These are phyloP conservation scores for Campoletis raptor DNA, from an alignment of 2,888 invertebrate genomes.

Conservation along the genomic window DNA sequence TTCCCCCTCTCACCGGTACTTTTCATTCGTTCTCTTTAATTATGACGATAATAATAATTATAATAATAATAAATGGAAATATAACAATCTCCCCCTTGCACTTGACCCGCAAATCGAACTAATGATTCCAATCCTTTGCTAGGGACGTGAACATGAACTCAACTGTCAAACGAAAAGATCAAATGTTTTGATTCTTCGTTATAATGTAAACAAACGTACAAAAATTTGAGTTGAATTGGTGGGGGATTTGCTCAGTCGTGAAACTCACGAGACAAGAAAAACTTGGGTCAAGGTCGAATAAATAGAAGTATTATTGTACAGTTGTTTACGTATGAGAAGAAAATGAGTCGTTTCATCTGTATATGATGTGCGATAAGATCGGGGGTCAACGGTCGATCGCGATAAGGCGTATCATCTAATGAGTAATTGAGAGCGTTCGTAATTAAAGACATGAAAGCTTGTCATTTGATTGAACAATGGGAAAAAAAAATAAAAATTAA, in stretches of 20 bases:
- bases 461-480: not conserved
- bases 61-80: conserved; percentile 25
- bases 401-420: conserved; percentile 23
- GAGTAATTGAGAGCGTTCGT: not conserved
- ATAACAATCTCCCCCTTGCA: conserved; percentile 27
- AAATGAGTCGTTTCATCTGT: conserved; percentile 24
- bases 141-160: conserved; percentile 38
- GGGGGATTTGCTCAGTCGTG: conserved; percentile 5
- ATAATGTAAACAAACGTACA: not conserved
- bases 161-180: conserved; percentile 25
- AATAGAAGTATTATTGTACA: conserved; percentile 39
- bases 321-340: not conserved
- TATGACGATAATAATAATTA: not conserved
- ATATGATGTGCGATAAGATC: conserved; percentile 25
- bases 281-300: conserved; percentile 59
- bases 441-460: conserved; percentile 1
- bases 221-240: not conserved
- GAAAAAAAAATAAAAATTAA: not conserved
- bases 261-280: conserved; percentile 43
- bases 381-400: conserved; percentile 56
- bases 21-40: not conserved
- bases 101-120: conserved; percentile 60
- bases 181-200: conserved; percentile 23
- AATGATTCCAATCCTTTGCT: conserved; percentile 57
- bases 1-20: not conserved